Evolutionary conservation across 1,140 invertebrate genomes (phyloP).

Genomic region (Drosophila serrata): DNA sequence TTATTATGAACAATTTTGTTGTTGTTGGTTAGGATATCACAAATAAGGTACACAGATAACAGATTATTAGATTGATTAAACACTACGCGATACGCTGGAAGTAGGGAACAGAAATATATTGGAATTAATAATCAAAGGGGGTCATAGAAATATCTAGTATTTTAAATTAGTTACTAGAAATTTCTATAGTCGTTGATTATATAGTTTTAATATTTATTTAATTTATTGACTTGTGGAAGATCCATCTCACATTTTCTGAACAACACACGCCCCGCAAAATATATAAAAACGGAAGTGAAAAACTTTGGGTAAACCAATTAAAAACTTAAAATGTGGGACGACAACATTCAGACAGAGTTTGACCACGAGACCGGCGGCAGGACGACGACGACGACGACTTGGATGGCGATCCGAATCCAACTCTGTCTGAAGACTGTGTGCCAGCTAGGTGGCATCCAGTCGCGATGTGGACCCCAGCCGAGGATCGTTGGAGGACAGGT

Average conservation of each 20-base stretch:
- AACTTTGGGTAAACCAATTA: constrained; percentile 40
- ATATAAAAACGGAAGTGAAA: constrained; percentile 15
- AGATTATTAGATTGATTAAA: constrained; percentile 59
- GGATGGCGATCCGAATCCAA: constrained; percentile 74
- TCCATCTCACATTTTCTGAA: constrained; percentile 55
- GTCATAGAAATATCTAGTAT: too few species aligned
- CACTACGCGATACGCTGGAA: constrained; percentile 64
- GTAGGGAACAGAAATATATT: background rate
- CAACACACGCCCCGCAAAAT: constrained; percentile 65
- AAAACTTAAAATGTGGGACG: constrained; percentile 52
- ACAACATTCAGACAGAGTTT: constrained; percentile 79
- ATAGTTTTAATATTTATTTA: constrained; percentile 4
- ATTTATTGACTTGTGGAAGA: background rate
- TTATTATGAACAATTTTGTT: constrained; percentile 42
- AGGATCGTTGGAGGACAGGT: constrained; percentile 66
- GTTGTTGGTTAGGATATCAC: constrained; percentile 75
- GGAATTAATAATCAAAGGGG: background rate
- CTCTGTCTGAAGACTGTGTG: constrained; percentile 85
- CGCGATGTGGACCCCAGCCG: constrained; percentile 48
- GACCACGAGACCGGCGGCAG: constrained; percentile 68
- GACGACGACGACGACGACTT: constrained; percentile 43
- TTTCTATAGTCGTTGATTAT: background rate
- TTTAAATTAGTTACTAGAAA: background rate
- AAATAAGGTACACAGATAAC: constrained; percentile 82
- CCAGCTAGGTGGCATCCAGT: constrained; percentile 29